Base-by-base conservation (phyloP, 1,140 invertebrate genomes). In the Drosophila carrolli region DNA sequence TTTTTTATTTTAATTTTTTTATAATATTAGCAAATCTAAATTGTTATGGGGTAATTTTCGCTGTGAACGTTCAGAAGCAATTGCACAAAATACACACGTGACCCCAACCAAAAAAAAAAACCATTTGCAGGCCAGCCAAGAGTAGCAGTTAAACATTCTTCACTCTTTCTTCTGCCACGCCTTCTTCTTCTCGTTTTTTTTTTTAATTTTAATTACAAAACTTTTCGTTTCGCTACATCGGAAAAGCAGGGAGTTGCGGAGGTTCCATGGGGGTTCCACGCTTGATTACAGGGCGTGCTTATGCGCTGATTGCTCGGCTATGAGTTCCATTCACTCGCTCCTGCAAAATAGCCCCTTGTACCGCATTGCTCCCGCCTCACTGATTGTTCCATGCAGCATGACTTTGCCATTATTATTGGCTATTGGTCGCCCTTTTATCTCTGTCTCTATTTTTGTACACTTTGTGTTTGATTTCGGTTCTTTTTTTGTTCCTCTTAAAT, bases 191-290 rank as follows among this genome's bases (percentile, higher is more conserved):
- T 57, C 48, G 55, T 46, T 55, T 16, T 68, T 65, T 83, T 84
- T 77, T 73, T 48, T 78, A 90, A 85, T 89, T 89, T 89, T 89
- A 89, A 89, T 89, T 89, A 81, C 88, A 90, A 89, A 89, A 89
- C 85, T 89, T 89, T 89, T 90, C 71, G 82, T 80, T 88, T 88
- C 71, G 82, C 83, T 67, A 74, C 76, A 70, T 75, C 75, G 66
- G 48, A 43, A 60, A 58, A 51, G 2, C 9, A 32, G 48, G 13
- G 43, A 46, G 37, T 5, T 0, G 29, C 6, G 32, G 53, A 37
- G 46, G 60, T 6, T 59, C 38, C 60, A 13, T 43, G 27, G 66
- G 40, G 62, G 44, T 56, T 14, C 14, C 61, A 77, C 61, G 81
- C 78, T 88, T 86, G 83, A 86, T 86, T 86, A 86, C 83, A 88